Evolutionary conservation across 1,140 invertebrate species (phyloP).

Genomic region (Paraescarpia echinospica): DNA sequence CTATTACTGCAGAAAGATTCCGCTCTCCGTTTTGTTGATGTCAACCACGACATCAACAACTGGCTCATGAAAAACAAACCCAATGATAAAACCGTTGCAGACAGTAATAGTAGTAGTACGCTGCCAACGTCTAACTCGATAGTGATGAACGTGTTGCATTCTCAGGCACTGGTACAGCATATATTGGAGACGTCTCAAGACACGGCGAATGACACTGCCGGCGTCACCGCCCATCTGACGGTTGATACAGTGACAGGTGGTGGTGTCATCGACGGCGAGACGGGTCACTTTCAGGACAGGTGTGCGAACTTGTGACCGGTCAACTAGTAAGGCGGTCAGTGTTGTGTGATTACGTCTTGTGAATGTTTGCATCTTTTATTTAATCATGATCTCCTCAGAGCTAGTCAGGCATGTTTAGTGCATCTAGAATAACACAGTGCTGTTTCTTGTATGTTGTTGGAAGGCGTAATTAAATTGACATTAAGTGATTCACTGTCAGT

Average conservation of each 20-base stretch:
- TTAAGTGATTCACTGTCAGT: not conserved
- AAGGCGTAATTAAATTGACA: not conserved
- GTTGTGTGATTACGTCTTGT: not conserved
- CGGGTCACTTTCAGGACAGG: not conserved
- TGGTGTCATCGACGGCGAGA: not conserved
- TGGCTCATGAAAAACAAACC: not conserved
- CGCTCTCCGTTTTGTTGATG: not conserved
- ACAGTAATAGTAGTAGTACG: not conserved
- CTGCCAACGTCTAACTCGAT: not conserved
- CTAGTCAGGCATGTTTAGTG: not conserved
- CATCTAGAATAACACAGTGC: not conserved
- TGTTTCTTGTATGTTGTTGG: not conserved
- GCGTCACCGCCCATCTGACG: not conserved
- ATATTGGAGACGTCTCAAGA: not conserved
- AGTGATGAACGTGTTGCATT: not conserved
- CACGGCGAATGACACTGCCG: not conserved
- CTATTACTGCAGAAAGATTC: not conserved
- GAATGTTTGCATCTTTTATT: not conserved
- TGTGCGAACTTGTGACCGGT: not conserved
- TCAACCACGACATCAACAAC: not conserved
- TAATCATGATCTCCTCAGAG: not conserved
- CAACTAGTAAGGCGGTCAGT: not conserved
- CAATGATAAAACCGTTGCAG: not conserved
- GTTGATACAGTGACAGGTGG: not conserved
- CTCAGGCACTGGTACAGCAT: not conserved